Evolutionary conservation across 2,888 invertebrate genomes (phyloP), one percentile per base, ranked within the genome.

Genomic region (Mechanitis messenoides): DNA sequence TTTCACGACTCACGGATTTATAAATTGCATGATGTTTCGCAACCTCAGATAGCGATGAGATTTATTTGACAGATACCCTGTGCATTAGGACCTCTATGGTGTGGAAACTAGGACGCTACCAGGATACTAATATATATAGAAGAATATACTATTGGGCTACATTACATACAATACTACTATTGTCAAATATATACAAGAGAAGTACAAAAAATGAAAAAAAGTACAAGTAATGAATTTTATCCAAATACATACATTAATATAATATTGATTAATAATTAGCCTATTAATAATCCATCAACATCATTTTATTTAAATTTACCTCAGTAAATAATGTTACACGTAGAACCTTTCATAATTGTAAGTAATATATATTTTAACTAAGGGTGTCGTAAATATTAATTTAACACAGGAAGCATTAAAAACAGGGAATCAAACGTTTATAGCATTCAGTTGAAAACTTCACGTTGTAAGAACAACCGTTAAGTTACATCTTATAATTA

Each of bases 401-500:
- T 20, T 20, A 11, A 11, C 7, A 31, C 31, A 31, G 47, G 31
- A 31, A 31, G 31, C 50, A 50, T 50, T 50, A 50, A 31, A 5
- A 9, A 31, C 31, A 31, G 6, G 31, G 5, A 4, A 38, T 38
- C 42, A 42, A 42, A 42, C 11, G 11, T 42, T 50, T 50, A 50
- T 31, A 31, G 7, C 50, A 11, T 31, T 50, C 11, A 28, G 31
- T 28, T 28, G 50, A 50, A 50, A n/a, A 9, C 50, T 3, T 50
- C 50, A 31, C 5, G 31, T 33, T 58, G 47, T 64, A 53, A 56
- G 62, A 58, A 56, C 50, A 50, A 62, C 64, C 58, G 66, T 77
- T 74, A 78, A 72, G 73, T 58, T 56, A 60, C 72, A 71, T 72
- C 74, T 74, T 76, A 78, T 80, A 80, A 83, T 84, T 81, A 84